Evolutionary conservation across 2,888 invertebrate genomes (phyloP).

Genomic region (Pocota personata): DNA sequence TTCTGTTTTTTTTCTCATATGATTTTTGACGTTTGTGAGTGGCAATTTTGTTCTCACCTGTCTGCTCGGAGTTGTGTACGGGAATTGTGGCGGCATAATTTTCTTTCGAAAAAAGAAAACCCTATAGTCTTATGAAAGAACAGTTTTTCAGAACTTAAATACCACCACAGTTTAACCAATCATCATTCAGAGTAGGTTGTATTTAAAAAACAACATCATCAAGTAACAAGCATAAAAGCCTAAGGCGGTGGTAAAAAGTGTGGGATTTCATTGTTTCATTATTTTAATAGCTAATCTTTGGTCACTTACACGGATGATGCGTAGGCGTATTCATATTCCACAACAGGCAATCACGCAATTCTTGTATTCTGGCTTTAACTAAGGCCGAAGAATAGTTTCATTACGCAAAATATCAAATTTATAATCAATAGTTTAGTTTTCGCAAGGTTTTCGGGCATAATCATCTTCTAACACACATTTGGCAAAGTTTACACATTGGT

Average conservation of each 20-base stretch:
- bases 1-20: neutral
- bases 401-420: neutral
- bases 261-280: slow-evolving; percentile 64
- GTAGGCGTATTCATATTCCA: slow-evolving; percentile 46
- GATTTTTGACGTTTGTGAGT: slow-evolving; percentile 28
- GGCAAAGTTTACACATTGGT: neutral
- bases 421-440: slow-evolving; percentile 45
- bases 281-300: slow-evolving; percentile 36
- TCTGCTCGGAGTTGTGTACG: slow-evolving; percentile 51
- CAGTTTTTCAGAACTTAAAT: neutral
- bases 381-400: slow-evolving; percentile 19
- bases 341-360: slow-evolving; percentile 19
- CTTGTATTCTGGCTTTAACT: neutral
- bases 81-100: slow-evolving; percentile 59
- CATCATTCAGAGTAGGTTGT: neutral
- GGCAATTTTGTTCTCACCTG: slow-evolving; percentile 31
- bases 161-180: neutral
- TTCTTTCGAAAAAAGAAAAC: neutral
- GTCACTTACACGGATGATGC: slow-evolving; percentile 19
- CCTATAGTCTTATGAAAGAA: neutral
- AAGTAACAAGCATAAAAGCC: slow-evolving; percentile 5
- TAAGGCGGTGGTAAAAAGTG: slow-evolving; percentile 24
- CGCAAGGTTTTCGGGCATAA: slow-evolving; percentile 20
- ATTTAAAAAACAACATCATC: neutral
- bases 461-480: slow-evolving; percentile 34